These are phyloP conservation scores for Protophormia terraenovae DNA, from an alignment of 2,888 invertebrate species.

Conservation along the genomic window DNA sequence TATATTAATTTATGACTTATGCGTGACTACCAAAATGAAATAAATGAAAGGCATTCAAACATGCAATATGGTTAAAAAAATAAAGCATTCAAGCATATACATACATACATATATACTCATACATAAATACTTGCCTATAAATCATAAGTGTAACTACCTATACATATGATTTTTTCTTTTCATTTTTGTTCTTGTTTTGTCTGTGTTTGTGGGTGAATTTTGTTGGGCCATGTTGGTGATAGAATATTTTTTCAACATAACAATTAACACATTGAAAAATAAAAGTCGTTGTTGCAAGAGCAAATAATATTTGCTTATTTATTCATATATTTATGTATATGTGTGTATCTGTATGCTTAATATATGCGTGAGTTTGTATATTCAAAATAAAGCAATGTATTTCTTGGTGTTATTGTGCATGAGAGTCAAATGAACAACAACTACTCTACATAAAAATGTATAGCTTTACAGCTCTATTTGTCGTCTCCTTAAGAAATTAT, in stretches of 20 bases:
- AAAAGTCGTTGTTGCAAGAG: neutral
- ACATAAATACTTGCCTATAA: too few relatives aligned
- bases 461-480: neutral
- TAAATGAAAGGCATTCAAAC: slow-evolving; percentile 40
- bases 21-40: slow-evolving; percentile 58
- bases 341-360: neutral
- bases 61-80: slow-evolving; percentile 27
- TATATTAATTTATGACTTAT: slow-evolving; percentile 61
- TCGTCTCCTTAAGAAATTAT: slow-evolving; percentile 5
- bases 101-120: neutral
- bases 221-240: slow-evolving; percentile 13
- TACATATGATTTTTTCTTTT: slow-evolving; percentile 9
- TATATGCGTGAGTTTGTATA: neutral
- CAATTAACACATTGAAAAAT: slow-evolving; percentile 56
- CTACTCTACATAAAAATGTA: neutral
- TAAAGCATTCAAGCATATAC: slow-evolving; percentile 9
- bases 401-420: neutral
- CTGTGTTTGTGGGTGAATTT: neutral
- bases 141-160: neutral
- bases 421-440: neutral
- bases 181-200: neutral
- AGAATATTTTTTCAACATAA: slow-evolving; percentile 40
- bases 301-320: neutral
- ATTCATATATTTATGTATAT: neutral
- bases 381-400: neutral